Percentiles rank a stretch among this genome's conserved stretches.
phyloP scores from a whole-genome alignment of 2,113 vertebrate species.

The Carollia perspicillata region DNA sequence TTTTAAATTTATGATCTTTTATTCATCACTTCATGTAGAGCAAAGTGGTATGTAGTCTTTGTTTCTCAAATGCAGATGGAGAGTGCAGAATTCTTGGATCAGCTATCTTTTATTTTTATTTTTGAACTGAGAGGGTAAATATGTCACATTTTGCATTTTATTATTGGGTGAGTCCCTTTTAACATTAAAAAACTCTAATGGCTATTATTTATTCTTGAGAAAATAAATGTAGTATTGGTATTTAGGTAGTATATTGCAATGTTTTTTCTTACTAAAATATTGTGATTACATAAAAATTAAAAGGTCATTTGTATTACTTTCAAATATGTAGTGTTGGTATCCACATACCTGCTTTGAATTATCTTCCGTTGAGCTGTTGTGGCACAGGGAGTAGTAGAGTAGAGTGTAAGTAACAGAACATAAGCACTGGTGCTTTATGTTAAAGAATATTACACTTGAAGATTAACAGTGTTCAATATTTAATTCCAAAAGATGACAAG shows the following conservation, averaged over 20 bases:
- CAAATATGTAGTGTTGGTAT: background rate
- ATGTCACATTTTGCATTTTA: background rate
- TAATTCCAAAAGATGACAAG: background rate
- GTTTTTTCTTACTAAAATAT: background rate
- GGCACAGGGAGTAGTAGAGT: background rate
- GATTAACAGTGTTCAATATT: background rate
- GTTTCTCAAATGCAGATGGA: slow-evolving; percentile 52
- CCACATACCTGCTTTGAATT: background rate
- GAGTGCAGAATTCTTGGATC: background rate
- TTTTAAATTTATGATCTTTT: slow-evolving; percentile 76
- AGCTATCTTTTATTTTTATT: background rate
- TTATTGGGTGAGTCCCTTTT: background rate
- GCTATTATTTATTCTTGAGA: background rate
- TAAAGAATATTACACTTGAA: background rate
- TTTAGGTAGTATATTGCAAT: background rate
- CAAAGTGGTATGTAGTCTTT: slow-evolving; percentile 66
- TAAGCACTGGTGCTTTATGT: background rate
- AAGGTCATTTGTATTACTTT: background rate
- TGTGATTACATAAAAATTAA: slow-evolving; percentile 1
- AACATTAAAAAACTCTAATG: background rate
- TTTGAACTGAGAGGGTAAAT: background rate
- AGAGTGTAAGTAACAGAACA: background rate
- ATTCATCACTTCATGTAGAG: slow-evolving; percentile 74
- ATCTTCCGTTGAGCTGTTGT: background rate
- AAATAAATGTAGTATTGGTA: background rate